These are phyloP conservation scores for Hymenochirus boettgeri DNA, from an alignment of 2,113 vertebrate species.

Conservation along the genomic window DNA sequence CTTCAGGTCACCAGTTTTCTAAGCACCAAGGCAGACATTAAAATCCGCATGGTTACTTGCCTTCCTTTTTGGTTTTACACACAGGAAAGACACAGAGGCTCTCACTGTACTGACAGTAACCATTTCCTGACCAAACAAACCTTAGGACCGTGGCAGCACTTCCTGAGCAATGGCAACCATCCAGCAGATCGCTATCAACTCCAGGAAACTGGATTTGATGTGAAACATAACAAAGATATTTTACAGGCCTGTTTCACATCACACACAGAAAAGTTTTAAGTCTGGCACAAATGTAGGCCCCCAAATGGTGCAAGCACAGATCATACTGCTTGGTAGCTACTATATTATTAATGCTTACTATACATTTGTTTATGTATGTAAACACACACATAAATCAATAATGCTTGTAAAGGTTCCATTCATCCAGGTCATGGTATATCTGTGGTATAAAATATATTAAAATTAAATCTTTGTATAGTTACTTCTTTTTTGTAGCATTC, in stretches of 20 bases:
- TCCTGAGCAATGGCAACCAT: conserved; percentile 21
- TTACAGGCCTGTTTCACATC: not conserved
- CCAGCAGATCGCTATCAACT: conserved; percentile 12
- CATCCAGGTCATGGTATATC: too few relatives aligned
- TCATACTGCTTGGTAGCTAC: too few relatives aligned
- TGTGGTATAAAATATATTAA: too few relatives aligned
- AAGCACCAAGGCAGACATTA: conserved; percentile 1
- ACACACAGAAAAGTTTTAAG: too few relatives aligned
- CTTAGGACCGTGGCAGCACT: conserved; percentile 14
- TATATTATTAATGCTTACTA: too few relatives aligned
- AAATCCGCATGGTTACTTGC: not conserved
- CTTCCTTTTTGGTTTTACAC: conserved; percentile 18
- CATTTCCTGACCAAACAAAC: conserved; percentile 29
- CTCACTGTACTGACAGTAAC: conserved; percentile 32
- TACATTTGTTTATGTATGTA: too few relatives aligned
- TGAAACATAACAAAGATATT: not conserved
- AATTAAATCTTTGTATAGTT: too few relatives aligned
- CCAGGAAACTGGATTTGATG: not conserved
- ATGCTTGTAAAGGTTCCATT: too few relatives aligned
- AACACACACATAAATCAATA: too few relatives aligned
- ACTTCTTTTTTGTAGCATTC: too few relatives aligned
- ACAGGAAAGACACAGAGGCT: conserved; percentile 14
- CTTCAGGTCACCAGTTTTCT: conserved; percentile 18
- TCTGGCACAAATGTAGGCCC: too few relatives aligned
- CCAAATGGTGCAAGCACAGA: too few relatives aligned